Conservation (phyloP, 2,113 vertebrate genomes). For the Otocyon megalotis region DNA sequence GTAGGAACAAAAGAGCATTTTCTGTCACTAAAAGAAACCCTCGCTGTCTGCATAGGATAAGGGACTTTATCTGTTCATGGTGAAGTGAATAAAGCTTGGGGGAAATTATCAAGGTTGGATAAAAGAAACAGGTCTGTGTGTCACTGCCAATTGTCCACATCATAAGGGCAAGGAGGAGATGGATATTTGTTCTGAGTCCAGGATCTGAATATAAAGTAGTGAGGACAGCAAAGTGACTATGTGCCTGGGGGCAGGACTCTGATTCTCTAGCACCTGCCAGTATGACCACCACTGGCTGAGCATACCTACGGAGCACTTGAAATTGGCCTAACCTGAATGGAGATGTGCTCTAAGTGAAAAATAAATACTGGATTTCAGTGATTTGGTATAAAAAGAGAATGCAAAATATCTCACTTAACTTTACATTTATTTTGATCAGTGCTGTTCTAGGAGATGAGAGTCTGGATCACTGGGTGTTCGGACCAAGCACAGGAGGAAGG, state of each 20-base stretch:
- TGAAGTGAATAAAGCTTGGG: not conserved
- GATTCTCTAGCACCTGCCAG: accelerated
- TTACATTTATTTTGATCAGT: not conserved
- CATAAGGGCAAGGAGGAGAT: not conserved
- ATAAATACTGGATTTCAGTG: not conserved
- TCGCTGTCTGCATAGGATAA: too few relatives aligned
- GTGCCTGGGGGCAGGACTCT: accelerated
- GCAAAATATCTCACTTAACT: not conserved
- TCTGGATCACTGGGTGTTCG: accelerated
- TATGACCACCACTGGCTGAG: accelerated
- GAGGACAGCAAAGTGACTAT: accelerated
- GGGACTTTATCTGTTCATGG: not conserved
- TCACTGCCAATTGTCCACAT: not conserved
- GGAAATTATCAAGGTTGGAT: not conserved
- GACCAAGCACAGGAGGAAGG: accelerated
- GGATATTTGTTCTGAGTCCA: not conserved
- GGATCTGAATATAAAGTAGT: not conserved
- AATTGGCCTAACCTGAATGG: not conserved
- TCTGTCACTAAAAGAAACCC: not conserved
- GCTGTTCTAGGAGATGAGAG: not conserved
- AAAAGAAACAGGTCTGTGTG: not conserved
- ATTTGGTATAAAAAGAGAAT: not conserved
- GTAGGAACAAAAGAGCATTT: not conserved
- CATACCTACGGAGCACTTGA: accelerated
- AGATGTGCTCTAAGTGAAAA: not conserved